Evolutionary conservation across 2,113 vertebrate genomes (phyloP).

Genomic region (Lagenorhynchus albirostris): DNA sequence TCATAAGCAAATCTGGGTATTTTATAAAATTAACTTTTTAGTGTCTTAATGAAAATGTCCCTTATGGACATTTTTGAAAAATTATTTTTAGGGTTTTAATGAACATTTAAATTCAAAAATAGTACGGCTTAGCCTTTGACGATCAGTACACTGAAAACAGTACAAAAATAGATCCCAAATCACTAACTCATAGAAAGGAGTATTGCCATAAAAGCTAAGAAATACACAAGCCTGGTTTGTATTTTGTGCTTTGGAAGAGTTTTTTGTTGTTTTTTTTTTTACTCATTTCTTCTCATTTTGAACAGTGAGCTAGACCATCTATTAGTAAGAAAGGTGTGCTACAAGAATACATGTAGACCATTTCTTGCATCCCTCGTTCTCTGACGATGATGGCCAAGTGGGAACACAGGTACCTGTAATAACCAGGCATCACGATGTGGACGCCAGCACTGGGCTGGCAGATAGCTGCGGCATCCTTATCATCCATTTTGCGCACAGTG

Average conservation of each 20-base stretch:
- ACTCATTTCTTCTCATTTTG: not conserved
- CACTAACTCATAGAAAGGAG: not conserved
- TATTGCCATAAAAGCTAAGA: not conserved
- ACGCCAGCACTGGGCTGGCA: constrained; percentile 93
- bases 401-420: constrained; percentile 88
- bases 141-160: not conserved
- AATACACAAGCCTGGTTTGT: not conserved
- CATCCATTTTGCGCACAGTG: constrained; percentile 92
- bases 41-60: not conserved
- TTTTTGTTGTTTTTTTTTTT: not conserved
- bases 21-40: not conserved
- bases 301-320: not conserved
- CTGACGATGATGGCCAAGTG: not conserved
- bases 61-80: not conserved
- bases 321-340: not conserved
- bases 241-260: not conserved
- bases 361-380: not conserved
- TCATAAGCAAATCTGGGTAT: not conserved
- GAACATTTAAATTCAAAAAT: not conserved
- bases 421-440: constrained; percentile 92
- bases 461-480: constrained; percentile 89
- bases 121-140: not conserved
- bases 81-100: not conserved
- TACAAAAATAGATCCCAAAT: not conserved
- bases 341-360: not conserved